These are phyloP conservation scores for Anolis carolinensis DNA, from an alignment of 2,113 vertebrate species.

Conservation along the genomic window DNA sequence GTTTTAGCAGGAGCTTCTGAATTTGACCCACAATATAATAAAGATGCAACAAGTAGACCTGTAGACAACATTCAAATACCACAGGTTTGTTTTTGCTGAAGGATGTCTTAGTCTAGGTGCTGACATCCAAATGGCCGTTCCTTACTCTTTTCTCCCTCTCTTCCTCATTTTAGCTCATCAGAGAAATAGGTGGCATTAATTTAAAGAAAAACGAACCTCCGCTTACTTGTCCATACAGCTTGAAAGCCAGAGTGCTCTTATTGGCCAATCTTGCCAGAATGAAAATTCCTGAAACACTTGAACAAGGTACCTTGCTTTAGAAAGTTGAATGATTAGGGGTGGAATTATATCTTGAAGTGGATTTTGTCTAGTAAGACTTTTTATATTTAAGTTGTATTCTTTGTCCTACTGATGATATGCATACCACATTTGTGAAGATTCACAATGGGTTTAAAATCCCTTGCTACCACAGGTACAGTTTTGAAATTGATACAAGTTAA, in stretches of 20 bases:
- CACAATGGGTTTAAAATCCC: no score
- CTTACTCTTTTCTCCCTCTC: constrained; percentile 27
- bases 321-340: not conserved
- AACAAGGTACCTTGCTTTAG: constrained; percentile 87
- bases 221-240: constrained; percentile 95
- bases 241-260: constrained; percentile 94
- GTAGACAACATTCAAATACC: constrained; percentile 96
- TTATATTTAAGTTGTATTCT: constrained; percentile 15
- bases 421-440: not conserved
- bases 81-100: constrained; percentile 79
- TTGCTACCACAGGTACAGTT: not conserved
- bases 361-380: not conserved
- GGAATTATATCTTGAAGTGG: not conserved
- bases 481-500: not conserved
- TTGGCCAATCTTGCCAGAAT: constrained; percentile 91
- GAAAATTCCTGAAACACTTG: constrained; percentile 91
- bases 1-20: constrained; percentile 95
- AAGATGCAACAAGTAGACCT: constrained; percentile 95
- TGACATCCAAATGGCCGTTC: not conserved
- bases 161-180: constrained; percentile 85
- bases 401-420: not conserved
- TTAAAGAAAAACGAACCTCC: constrained; percentile 99
- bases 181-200: constrained; percentile 96
- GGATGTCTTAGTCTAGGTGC: constrained; percentile 22
- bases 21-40: constrained; percentile 97